Evolutionary conservation across 2,113 vertebrate species (phyloP), one percentile per base, ranked within the genome.

Genomic region (Anhinga anhinga): DNA sequence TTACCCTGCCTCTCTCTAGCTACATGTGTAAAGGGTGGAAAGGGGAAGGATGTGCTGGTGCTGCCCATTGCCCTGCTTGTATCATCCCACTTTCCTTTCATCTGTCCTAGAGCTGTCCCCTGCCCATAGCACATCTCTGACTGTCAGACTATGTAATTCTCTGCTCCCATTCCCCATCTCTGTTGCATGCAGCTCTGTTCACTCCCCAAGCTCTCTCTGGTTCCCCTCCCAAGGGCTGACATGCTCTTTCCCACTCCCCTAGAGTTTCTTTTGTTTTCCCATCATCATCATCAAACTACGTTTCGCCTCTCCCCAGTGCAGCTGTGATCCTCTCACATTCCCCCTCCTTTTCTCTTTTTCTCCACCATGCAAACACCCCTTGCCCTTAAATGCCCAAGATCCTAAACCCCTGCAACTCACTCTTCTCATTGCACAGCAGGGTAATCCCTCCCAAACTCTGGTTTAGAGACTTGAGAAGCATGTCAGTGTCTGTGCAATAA

Each of bases 21-120:
- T 61, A 13, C 0, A 0, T 27, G 11, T 42, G 7, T 29, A 38
- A 55, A 8, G 8, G 13, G 5, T 56, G 22, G 50, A 30, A 88
- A 73, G 23, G 23, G 26, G 26, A 87, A 77, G 30, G 36, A 47
- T 32, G 21, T 49, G 7, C 32, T 81, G 45, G 9, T 49, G 26
- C 49, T 80, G 36, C 11, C 27, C 34, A 15, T 47, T 34, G 10
- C 21, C 71, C 27, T 82, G 36, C 18, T 82, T 72, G 3, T 40
- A 76, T 32, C 2, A 3, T 15, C 11, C 3, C 7, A 26, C 20
- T 65, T 88, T 29, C 63, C 62, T 74, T 62, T 58, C 5, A 53
- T 53, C 38, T 71, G 42, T 49, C 10, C 17, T 84, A 50, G 52
- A 70, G 45, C 22, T 82, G 15, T 58, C 4, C 15, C 6, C 45